Percentiles rank a stretch among this genome's conserved stretches.
Conservation (phyloP, 2,797 vertebrate genomes). For the Picus viridis region DNA sequence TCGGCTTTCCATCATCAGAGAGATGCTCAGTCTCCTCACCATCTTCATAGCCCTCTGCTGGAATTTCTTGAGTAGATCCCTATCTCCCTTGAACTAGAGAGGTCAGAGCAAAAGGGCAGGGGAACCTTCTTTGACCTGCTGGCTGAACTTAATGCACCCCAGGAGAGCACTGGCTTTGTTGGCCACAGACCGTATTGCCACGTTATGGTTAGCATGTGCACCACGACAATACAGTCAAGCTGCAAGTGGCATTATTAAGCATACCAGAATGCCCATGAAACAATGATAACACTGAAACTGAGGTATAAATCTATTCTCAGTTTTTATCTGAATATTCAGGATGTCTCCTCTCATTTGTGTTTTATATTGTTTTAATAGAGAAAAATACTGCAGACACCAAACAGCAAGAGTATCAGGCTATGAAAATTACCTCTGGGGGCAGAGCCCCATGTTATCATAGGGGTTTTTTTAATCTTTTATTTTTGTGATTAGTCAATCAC, state of each 20-base stretch:
- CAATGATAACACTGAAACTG: background rate
- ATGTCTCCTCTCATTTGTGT: background rate
- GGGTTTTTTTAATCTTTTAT: background rate
- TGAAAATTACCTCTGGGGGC: background rate
- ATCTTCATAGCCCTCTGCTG: too few relatives aligned
- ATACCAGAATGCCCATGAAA: background rate
- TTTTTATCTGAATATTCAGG: conserved; percentile 1
- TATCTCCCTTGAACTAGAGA: too few relatives aligned
- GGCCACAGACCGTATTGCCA: too few relatives aligned
- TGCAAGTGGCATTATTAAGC: background rate
- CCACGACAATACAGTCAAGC: background rate
- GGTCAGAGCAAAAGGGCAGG: too few relatives aligned
- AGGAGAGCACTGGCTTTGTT: too few relatives aligned
- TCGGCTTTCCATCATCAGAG: too few relatives aligned
- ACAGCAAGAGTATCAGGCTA: background rate
- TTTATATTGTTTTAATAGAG: background rate
- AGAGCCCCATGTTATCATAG: background rate
- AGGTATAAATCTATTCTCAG: background rate
- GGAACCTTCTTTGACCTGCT: too few relatives aligned
- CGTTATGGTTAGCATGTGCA: too few relatives aligned
- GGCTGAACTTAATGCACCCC: too few relatives aligned
- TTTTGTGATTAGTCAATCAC: conserved; percentile 10
- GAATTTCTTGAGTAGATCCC: too few relatives aligned
- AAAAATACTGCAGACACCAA: background rate
- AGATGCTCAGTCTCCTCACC: too few relatives aligned